These are phyloP conservation scores for Agrochola circellaris DNA, from an alignment of 2,888 invertebrate genomes.

Conservation along the genomic window DNA sequence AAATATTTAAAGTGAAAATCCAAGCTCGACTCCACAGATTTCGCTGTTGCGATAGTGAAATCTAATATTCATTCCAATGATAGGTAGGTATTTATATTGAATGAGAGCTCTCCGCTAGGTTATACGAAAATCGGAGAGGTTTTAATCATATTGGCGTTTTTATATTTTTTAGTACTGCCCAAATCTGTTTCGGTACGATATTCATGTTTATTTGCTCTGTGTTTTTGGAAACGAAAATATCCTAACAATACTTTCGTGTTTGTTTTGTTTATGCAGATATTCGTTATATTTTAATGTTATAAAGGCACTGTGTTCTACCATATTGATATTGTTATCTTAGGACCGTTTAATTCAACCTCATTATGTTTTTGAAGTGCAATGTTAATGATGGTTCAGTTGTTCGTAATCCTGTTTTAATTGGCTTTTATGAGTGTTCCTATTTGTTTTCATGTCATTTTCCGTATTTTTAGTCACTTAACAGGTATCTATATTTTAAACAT, in stretches of 20 bases:
- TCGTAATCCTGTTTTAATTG: constrained; percentile 21
- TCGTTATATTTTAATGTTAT: background rate
- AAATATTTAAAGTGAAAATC: constrained; percentile 41
- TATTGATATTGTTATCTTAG: constrained; percentile 21
- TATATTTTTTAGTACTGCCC: constrained; percentile 59
- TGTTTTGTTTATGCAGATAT: constrained; percentile 35
- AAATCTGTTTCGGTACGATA: constrained; percentile 38
- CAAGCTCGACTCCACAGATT: constrained; percentile 70
- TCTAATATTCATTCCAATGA: constrained; percentile 86
- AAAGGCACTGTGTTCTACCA: background rate
- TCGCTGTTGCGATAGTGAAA: constrained; percentile 80
- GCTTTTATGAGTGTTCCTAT: background rate
- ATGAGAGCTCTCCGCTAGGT: constrained; percentile 73
- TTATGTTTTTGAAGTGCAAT: constrained; percentile 22
- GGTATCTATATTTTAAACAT: background rate
- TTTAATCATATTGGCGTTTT: constrained; percentile 73
- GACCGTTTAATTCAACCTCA: constrained; percentile 2
- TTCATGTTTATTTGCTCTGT: constrained; percentile 43
- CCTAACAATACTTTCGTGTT: constrained; percentile 40
- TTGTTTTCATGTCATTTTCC: background rate
- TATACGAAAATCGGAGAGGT: constrained; percentile 72
- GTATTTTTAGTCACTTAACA: background rate
- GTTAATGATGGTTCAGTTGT: background rate
- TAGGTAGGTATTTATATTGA: constrained; percentile 83
- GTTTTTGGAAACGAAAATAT: constrained; percentile 41